Base-by-base conservation (phyloP, 2,888 invertebrate genomes). In the Napeogenes inachia region DNA sequence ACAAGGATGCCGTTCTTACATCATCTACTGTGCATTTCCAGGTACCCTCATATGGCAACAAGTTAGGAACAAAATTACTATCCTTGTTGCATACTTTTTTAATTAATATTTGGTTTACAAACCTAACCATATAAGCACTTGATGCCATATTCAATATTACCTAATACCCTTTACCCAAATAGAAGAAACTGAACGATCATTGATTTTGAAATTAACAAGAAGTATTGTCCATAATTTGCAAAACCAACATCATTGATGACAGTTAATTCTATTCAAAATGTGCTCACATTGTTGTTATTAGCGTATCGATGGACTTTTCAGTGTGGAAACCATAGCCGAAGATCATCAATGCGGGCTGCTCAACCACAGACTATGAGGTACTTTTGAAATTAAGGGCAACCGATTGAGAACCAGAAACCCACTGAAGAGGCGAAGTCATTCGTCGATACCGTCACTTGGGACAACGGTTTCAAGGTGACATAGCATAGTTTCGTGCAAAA, bases 231-330 rank as follows among this genome's bases (percentile, higher is more conserved):
- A 35, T 38, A 42, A 33, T 56, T 8, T 5, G 2, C n/a, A 42
- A 21, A 45, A 30, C 4, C 21, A 57, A 53, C 57, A 12, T 65
- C 65, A 64, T 59, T 65, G 61, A 67, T 65, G 60, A 50, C 69
- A 65, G 69, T 70, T 60, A 62, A 60, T 71, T 77, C 77, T 75
- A 71, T 64, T 66, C 64, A 70, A 68, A 70, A 71, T 55, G 56
- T 77, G 70, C 66, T 73, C 62, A 77, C 79, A 78, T 74, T 72
- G 79, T 73, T 77, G 73, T 80, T 86, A 85, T 82, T 89, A 89
- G 86, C 84, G 80, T 81, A 84, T 82, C 80, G 80, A 85, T 90
- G 90, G 89, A 84, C 89, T 90, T 90, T 89, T 90, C 89, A 89
- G 89, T 87, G 88, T 87, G 85, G 76, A 82, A 77, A 73, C 75